Evolutionary conservation across 2,113 vertebrate species (phyloP), one percentile per base, ranked within the genome.

Genomic region (Centropristis striata): DNA sequence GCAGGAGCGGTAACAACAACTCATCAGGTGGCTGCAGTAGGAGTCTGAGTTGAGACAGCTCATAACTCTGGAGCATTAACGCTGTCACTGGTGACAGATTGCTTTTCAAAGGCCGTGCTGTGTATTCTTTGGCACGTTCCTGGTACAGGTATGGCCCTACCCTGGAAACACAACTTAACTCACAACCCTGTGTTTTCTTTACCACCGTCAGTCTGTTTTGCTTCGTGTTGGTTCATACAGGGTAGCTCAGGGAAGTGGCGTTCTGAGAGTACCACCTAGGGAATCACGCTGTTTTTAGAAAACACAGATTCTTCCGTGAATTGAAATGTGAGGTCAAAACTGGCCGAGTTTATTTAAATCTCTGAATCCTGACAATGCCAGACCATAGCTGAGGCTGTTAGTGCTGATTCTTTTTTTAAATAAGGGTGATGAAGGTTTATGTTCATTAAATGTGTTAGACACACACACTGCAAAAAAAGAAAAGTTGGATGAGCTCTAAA

Each of bases 141-240:
- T 27, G 54, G 44, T 63, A 72, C 86, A 88, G 83, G 83, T 83
- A 88, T 27, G 16, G 81, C 75, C 88, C 90, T 74, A 66, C 89
- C 86, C 90, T 90, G 83, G 85, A 91, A 92, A 92, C 80, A 61
- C 5, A 68, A 21, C 37, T 81, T 65, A 42, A 71, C 59, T 80
- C 86, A 51, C 61, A 86, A 51, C 36, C 67, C 41, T 66, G 53
- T 87, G 83, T 89, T 91, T 83, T 92, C 77, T 88, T 92, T 86
- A 20, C 66, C 5, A 27, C 59, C 53, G 55, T 66, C 64, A 2
- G 54, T 70, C 41, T 84, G 80, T 85, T 88, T 89, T 60, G 54
- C 76, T 85, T 86, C 87, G 41, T 78, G 71, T 71, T 80, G 76
- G 46, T 70, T 63, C 68, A 53, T 49, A 27, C 28, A 80, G 79